A percentile compares a stretch with the other conserved stretches of the same genome.
Evolutionary conservation across 2,797 vertebrate species (phyloP).

Genomic region (Gymnothorax reevesii): DNA sequence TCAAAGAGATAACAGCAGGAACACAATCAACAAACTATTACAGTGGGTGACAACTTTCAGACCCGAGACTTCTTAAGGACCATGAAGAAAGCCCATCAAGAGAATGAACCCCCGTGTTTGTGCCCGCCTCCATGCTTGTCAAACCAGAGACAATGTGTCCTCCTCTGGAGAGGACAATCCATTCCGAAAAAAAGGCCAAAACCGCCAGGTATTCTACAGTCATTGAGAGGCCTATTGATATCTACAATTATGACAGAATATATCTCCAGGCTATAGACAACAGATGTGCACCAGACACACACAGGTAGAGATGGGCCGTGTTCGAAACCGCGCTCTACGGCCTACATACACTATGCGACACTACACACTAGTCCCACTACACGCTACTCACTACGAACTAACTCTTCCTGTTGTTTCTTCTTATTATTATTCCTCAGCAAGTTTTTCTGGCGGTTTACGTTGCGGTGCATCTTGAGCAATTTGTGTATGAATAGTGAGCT

Average conservation of each 20-base stretch:
- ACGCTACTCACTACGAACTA: too few relatives aligned
- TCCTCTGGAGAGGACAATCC: slow-evolving; percentile 35
- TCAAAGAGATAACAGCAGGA: neutral
- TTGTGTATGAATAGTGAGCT: too few relatives aligned
- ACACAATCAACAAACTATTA: neutral
- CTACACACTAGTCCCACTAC: too few relatives aligned
- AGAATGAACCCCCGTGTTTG: slow-evolving; percentile 18
- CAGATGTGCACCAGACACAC: slow-evolving; percentile 29
- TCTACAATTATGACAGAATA: slow-evolving; percentile 46
- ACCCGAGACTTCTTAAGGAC: slow-evolving; percentile 48
- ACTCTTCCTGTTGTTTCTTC: too few relatives aligned
- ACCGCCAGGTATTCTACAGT: slow-evolving; percentile 29
- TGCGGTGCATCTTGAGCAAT: too few relatives aligned
- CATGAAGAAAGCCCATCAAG: slow-evolving; percentile 40
- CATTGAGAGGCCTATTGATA: slow-evolving; percentile 48
- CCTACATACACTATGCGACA: too few relatives aligned
- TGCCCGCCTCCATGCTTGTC: slow-evolving; percentile 35
- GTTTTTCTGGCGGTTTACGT: too few relatives aligned
- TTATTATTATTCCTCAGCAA: too few relatives aligned
- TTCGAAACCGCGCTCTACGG: too few relatives aligned
- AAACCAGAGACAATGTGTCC: slow-evolving; percentile 43
- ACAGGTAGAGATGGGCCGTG: slow-evolving; percentile 41
- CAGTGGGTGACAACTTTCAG: slow-evolving; percentile 29
- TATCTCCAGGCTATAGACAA: slow-evolving; percentile 32
- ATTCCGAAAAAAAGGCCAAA: slow-evolving; percentile 45